These are phyloP conservation scores for Hecatera dysodea DNA, from an alignment of 2,888 invertebrate genomes.

Conservation along the genomic window DNA sequence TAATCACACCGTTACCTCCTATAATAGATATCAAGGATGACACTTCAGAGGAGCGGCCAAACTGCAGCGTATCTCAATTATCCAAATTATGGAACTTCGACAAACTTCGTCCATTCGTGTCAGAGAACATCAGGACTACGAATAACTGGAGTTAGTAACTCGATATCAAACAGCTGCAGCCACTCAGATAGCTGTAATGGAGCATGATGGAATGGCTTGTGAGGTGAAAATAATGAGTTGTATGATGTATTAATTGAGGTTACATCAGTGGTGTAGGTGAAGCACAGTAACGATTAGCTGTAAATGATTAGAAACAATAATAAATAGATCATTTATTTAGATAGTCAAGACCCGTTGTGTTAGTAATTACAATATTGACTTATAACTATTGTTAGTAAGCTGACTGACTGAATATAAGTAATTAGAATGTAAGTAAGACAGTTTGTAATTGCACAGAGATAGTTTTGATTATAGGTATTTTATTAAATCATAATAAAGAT, in stretches of 20 bases:
- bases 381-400: too few relatives aligned
- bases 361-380: too few relatives aligned
- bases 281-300: too few relatives aligned
- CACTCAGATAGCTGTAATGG: slow-evolving; percentile 24
- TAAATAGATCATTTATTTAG: too few relatives aligned
- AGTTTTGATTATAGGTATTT: too few relatives aligned
- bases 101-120: slow-evolving; percentile 53
- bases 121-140: slow-evolving; percentile 20
- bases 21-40: not conserved
- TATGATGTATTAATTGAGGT: slow-evolving; percentile 3
- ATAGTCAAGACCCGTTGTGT: too few relatives aligned
- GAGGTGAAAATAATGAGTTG: slow-evolving; percentile 13
- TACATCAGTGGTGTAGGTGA: not conserved
- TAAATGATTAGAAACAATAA: too few relatives aligned
- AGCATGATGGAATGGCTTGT: slow-evolving; percentile 31
- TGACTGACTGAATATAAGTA: too few relatives aligned
- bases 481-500: too few relatives aligned
- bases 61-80: slow-evolving; percentile 21
- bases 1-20: not conserved
- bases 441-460: too few relatives aligned
- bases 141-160: slow-evolving; percentile 40
- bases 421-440: too few relatives aligned
- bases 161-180: slow-evolving; percentile 47
- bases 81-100: slow-evolving; percentile 35
- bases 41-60: not conserved